Conservation (phyloP, 2,797 vertebrate species). For the Zalophus californianus region DNA sequence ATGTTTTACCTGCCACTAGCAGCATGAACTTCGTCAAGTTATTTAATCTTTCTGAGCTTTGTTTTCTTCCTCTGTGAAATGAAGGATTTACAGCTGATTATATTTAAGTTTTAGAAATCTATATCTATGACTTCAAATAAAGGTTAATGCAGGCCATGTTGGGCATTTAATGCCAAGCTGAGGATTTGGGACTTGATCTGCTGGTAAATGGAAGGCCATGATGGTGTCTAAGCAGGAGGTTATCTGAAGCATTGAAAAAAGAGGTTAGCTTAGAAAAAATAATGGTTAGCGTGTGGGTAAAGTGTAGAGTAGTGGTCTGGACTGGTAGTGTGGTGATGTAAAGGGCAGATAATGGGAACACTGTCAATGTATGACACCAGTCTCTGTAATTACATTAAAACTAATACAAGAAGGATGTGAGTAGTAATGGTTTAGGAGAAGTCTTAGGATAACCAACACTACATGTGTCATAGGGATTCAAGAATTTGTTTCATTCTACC, state of each 20-base stretch:
- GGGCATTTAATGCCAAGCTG: not conserved
- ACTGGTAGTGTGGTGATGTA: not conserved
- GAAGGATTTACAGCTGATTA: not conserved
- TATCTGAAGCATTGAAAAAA: not conserved
- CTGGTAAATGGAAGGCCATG: not conserved
- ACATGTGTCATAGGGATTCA: not conserved
- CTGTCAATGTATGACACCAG: accelerated
- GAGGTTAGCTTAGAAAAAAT: accelerated
- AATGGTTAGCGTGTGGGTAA: not conserved
- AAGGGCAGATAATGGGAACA: not conserved
- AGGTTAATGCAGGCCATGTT: not conserved
- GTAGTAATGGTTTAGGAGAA: not conserved
- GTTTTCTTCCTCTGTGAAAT: constrained; percentile 54
- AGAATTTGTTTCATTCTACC: not conserved
- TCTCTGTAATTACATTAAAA: not conserved
- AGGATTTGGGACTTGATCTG: constrained; percentile 42
- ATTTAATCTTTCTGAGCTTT: constrained; percentile 35
- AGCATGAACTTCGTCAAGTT: not conserved
- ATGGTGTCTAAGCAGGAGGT: not conserved
- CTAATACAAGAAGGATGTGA: not conserved
- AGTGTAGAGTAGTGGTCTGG: not conserved
- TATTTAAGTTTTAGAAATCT: constrained; percentile 57
- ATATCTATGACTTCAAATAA: not conserved
- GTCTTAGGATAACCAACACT: not conserved
- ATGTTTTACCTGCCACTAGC: not conserved